Evolutionary conservation across 2,888 invertebrate genomes (phyloP), one percentile per base, ranked within the genome.

Genomic region (Saturnia japonica): DNA sequence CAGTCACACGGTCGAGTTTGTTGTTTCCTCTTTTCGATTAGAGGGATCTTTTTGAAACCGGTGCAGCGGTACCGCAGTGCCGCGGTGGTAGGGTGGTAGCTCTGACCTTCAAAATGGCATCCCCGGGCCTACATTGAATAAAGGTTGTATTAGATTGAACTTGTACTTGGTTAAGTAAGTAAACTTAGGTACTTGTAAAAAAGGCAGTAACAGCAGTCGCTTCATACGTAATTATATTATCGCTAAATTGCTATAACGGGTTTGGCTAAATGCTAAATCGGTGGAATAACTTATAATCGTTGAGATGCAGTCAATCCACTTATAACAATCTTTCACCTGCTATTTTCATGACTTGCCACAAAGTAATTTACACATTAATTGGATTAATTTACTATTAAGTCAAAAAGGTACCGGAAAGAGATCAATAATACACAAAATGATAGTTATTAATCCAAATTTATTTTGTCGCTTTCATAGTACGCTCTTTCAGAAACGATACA

Each of bases 331-430:
- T 75, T 75, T 70, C 72, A 72, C n/a, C n/a, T 68, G 68, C 22
- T 43, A 78, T 80, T 79, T 77, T 72, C 78, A 76, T 81, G 78
- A 72, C 74, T 74, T 68, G 72, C 72, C 68, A 74, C 45, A 43
- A 34, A 34, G 12, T 4, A 0, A 11, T 62, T 62, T 62, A 54
- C 22, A 54, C 25, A 62, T 19, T 62, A 47, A 16, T 47, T 47
- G 6, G 1, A 62, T 34, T 16, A 34, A 19, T 47, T 47, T 47
- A 47, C 19, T n/a, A n/a, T n/a, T n/a, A n/a, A n/a, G n/a, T n/a
- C n/a, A n/a, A n/a, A n/a, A n/a, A n/a, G n/a, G n/a, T n/a, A n/a
- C n/a, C n/a, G n/a, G n/a, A n/a, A n/a, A n/a, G n/a, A n/a, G n/a
- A n/a, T n/a, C n/a, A n/a, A n/a, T n/a, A n/a, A n/a, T n/a, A n/a